Base-by-base conservation (phyloP, 2,113 vertebrate genomes). In the Sinocyclocheilus anshuiensis region DNA sequence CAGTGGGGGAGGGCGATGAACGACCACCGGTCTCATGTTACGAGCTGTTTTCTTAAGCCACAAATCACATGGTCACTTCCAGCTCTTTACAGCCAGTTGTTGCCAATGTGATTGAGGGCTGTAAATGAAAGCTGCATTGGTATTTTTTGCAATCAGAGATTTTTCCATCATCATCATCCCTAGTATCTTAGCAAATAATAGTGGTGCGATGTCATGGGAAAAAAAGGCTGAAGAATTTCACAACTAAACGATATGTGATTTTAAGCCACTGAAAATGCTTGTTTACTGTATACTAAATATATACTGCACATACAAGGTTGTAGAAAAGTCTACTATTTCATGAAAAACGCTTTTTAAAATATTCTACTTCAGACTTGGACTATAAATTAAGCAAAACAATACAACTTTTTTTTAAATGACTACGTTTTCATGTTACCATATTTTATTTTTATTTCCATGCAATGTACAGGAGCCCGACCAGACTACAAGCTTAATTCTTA, bases 21-120 rank as follows among this genome's bases (percentile, higher is more conserved):
- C 78, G 85, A 89, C 86, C 87, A 84, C 90, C 90, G 77, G 86
- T 87, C 85, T 91, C 90, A 87, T 82, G 86, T 91, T 91, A 89
- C 90, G 77, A 82, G 86, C 89, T 88, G 88, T 91, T 91, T 93
- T 94, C 92, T 89, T 91, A 91, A 94, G 89, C 92, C 84, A 84
- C 86, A 92, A 92, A 90, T 89, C 90, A 89, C 89, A 87, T 85
- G 86, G 89, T 83, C 84, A 90, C 90, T 88, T 86, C 85, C 69
- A 89, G 92, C 87, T 87, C 87, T 89, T 42, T 88, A 83, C 84
- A 87, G 42, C 42, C 86, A 77, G 77, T 89, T 84, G 85, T 85
- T 85, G 63, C 72, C 74, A 79, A 50, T 29, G 75, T 80, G 55
- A 83, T 22, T 77, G 59, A 75, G 86, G 53, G 33, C 29, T 29